Evolutionary conservation across 2,797 vertebrate species (phyloP), one percentile per base, ranked within the genome.

Genomic region (Anguilla obscura): DNA sequence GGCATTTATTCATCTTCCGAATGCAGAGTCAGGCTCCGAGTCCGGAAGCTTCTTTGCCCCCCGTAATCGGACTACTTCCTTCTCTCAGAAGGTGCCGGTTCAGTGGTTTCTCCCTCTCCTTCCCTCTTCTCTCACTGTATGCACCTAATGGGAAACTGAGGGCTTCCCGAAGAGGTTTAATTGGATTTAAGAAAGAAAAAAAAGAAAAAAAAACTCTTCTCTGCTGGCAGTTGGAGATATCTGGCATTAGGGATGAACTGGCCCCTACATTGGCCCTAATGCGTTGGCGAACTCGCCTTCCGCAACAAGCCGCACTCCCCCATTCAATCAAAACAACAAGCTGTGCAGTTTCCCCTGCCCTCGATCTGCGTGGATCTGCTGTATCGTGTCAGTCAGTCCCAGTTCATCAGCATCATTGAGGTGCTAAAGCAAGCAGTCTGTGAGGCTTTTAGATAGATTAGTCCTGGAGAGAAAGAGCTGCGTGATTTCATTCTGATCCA

Each of bases 161-260:
- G 71, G 71, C 74, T 52, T 87, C 69, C 86, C 74, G 52, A 52
- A 8, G 79, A 54, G 27, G 30, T 52, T 87, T 87, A 87, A 80
- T 79, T 79, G 86, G 86, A 79, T 87, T 80, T 87, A 24, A 48
- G 16, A 16, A 80, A 40, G 36, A 54, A 48, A 33, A 87, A 56
- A 76, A 33, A 45, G 56, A 33, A 50, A 52, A 10, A 36, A 36
- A 40, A 40, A 40, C 2, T 3, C 18, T n/a, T 58, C 27, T 87
- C 50, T 27, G 69, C 50, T 79, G 71, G 86, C 63, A 33, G 71
- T 52, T 87, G n/a, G 50, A 87, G 86, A 79, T 80, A 87, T 79
- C 27, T 24, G 24, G 50, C 6, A 52, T 33, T 80, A 36, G 54
- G 74, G 66, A 71, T 27, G 85, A 71, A 79, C 50, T 40, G 50